Conservation (phyloP, 2,888 invertebrate species). For the Rotaria sp. region DNA sequence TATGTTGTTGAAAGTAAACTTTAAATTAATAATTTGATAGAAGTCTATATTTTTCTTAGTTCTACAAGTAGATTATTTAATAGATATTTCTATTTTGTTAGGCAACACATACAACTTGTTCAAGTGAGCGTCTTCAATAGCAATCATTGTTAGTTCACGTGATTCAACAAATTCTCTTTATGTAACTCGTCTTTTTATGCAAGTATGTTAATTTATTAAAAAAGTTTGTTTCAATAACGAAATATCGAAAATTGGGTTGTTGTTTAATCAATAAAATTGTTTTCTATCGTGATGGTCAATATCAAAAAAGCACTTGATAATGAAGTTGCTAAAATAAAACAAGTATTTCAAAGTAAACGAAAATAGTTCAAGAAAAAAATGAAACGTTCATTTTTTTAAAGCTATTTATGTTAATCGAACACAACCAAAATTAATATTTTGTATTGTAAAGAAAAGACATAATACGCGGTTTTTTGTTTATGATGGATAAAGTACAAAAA, state of each 20-base stretch:
- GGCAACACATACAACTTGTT: not conserved
- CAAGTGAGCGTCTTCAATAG: not conserved
- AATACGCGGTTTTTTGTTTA: conserved; percentile 19
- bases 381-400: not conserved
- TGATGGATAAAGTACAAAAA: not conserved
- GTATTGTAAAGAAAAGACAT: not conserved
- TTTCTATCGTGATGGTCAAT: conserved; percentile 19
- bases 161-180: not conserved
- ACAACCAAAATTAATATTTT: not conserved
- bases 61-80: no score
- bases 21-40: no score
- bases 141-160: conserved; percentile 4
- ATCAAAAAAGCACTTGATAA: conserved; percentile 14
- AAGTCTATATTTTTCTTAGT: no score
- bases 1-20: no score
- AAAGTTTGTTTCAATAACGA: not conserved
- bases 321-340: no score
- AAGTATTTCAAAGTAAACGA: no score
- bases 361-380: no score
- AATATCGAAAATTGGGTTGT: not conserved
- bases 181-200: not conserved
- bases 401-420: not conserved
- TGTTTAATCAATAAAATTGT: conserved; percentile 5
- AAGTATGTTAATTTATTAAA: not conserved
- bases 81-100: not conserved